Evolutionary conservation across 1,140 invertebrate species (phyloP).

Genomic region (Goniozus legneri): DNA sequence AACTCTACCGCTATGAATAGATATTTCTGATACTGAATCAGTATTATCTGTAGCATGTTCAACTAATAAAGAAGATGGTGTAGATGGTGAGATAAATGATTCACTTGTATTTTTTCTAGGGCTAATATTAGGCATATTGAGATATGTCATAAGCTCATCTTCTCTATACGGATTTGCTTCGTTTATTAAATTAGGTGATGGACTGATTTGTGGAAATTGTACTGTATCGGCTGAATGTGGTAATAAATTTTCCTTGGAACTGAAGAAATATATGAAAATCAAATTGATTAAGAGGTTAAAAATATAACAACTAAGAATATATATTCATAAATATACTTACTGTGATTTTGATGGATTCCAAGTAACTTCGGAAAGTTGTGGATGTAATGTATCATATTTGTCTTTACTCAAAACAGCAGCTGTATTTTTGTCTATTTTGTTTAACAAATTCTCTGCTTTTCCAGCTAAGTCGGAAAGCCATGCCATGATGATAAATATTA

Average conservation of each 20-base stretch:
- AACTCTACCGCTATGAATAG: slow-evolving; percentile 27
- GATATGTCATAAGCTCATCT: slow-evolving; percentile 26
- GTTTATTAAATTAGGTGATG: background rate
- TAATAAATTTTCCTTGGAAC: slow-evolving; percentile 10
- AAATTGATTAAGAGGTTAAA: too few relatives aligned
- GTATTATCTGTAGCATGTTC: slow-evolving; percentile 31
- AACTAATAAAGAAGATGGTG: slow-evolving; percentile 28
- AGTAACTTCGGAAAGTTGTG: slow-evolving; percentile 38
- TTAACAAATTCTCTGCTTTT: slow-evolving; percentile 79
- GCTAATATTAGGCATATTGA: slow-evolving; percentile 26
- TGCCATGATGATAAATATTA: too few relatives aligned
- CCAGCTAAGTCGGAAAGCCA: slow-evolving; percentile 80
- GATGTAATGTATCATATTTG: slow-evolving; percentile 30
- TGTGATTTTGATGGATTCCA: slow-evolving; percentile 31
- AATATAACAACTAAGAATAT: too few relatives aligned
- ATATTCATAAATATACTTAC: slow-evolving; percentile 16
- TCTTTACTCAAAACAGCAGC: slow-evolving; percentile 65
- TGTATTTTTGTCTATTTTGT: slow-evolving; percentile 83
- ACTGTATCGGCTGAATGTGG: slow-evolving; percentile 4
- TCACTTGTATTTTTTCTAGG: slow-evolving; percentile 17
- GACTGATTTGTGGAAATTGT: background rate
- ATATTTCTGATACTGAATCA: slow-evolving; percentile 36
- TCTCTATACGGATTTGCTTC: slow-evolving; percentile 11
- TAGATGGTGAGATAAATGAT: slow-evolving; percentile 20
- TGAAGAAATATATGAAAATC: too few relatives aligned